These are phyloP conservation scores for Istiophorus platypterus DNA, from an alignment of 2,113 vertebrate genomes.

Conservation along the genomic window DNA sequence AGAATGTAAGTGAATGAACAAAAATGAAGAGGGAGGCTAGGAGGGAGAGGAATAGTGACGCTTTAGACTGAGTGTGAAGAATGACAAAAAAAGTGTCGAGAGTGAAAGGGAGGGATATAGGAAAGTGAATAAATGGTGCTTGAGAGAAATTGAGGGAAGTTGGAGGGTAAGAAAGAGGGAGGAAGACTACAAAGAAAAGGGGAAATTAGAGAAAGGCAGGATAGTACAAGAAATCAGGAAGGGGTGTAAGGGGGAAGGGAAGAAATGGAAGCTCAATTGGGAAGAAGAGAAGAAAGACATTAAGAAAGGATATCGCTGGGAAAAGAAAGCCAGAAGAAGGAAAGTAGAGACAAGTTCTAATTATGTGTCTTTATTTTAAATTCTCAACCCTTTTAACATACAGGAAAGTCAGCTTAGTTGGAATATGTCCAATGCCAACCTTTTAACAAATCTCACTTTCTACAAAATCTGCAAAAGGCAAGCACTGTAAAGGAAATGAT, in stretches of 20 bases:
- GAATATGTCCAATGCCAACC: not conserved
- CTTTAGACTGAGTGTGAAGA: not conserved
- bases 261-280: too few relatives aligned
- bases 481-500: not conserved
- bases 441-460: not conserved
- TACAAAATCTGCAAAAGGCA: not conserved
- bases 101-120: not conserved
- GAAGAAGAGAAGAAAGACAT: not conserved
- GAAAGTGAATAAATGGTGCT: not conserved
- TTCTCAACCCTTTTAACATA: not conserved
- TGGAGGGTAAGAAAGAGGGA: not conserved
- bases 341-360: too few relatives aligned
- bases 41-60: not conserved
- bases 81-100: not conserved
- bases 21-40: not conserved
- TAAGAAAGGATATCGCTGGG: not conserved
- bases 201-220: not conserved
- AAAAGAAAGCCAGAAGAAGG: too few relatives aligned
- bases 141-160: not conserved
- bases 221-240: not conserved
- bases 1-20: conserved; percentile 6
- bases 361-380: not conserved
- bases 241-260: not conserved
- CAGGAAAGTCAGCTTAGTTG: not conserved
- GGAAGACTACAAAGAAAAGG: not conserved